Percentiles rank a stretch among this genome's conserved stretches.
phyloP scores from a whole-genome alignment of 2,797 vertebrate species.

The Neomorphus geoffroyi region DNA sequence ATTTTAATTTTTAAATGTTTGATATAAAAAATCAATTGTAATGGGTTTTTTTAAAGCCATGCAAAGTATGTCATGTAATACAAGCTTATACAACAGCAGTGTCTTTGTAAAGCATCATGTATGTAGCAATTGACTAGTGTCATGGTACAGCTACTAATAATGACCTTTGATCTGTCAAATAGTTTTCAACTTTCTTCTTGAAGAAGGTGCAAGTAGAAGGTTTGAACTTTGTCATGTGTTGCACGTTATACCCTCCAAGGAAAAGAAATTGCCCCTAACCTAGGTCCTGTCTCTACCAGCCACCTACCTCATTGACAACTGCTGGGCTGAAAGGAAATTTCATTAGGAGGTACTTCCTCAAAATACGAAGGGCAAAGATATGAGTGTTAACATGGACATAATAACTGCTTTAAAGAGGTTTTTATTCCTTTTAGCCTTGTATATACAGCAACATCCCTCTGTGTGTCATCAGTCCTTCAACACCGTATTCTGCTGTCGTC shows the following conservation, averaged over 20 bases:
- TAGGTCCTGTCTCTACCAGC: not conserved
- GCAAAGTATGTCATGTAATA: not conserved
- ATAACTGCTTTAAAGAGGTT: not conserved
- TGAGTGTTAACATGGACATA: not conserved
- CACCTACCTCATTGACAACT: not conserved
- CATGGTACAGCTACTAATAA: not conserved
- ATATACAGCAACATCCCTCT: not conserved
- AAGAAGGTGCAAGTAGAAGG: not conserved
- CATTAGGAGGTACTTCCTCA: not conserved
- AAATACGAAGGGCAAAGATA: not conserved
- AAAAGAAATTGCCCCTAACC: not conserved
- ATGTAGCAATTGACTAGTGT: not conserved
- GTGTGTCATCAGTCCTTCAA: not conserved
- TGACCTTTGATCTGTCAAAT: not conserved
- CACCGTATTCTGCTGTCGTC: not conserved
- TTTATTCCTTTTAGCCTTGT: not conserved
- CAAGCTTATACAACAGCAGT: not conserved
- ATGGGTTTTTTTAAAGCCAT: not conserved
- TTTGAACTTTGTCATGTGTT: not conserved
- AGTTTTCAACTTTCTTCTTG: not conserved
- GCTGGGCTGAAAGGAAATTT: not conserved
- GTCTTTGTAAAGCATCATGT: not conserved
- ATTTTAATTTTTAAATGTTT: not conserved
- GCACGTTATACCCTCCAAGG: not conserved
- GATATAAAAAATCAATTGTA: not conserved